phyloP scores from a whole-genome alignment of 2,797 vertebrate species.

The Morelia viridis region DNA sequence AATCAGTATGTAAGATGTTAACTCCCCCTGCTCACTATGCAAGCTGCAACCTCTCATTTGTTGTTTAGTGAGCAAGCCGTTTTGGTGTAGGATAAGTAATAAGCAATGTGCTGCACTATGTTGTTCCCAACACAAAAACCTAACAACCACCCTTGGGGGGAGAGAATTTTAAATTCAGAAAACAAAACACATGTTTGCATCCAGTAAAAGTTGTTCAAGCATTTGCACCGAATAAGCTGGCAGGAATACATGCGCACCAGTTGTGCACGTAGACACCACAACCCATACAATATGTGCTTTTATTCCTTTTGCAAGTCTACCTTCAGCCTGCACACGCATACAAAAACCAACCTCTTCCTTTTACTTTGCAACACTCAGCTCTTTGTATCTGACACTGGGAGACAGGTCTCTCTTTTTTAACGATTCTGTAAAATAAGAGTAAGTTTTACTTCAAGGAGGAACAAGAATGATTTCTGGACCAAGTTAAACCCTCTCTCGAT shows the following conservation, averaged over 20 bases:
- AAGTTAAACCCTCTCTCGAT: not conserved
- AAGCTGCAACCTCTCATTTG: constrained; percentile 61
- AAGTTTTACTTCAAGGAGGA: not conserved
- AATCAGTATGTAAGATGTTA: constrained; percentile 64
- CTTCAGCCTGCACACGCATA: not conserved
- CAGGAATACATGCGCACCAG: not conserved
- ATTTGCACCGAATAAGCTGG: constrained; percentile 1
- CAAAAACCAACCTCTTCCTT: not conserved
- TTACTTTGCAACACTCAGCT: not conserved
- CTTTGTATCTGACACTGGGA: not conserved
- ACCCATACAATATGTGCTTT: not conserved
- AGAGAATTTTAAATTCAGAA: constrained; percentile 16
- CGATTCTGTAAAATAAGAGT: not conserved
- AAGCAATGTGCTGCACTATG: constrained; percentile 59
- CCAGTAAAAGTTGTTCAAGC: constrained; percentile 53
- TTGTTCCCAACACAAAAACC: constrained; percentile 31
- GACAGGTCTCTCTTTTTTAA: not conserved
- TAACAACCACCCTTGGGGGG: constrained; percentile 35
- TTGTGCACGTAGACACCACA: no score
- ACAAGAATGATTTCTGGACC: not conserved
- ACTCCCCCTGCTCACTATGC: constrained; percentile 65
- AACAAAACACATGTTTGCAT: constrained; percentile 19
- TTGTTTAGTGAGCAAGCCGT: constrained; percentile 55
- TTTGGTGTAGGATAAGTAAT: constrained; percentile 67
- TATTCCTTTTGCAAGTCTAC: not conserved